Evolutionary conservation across 2,113 vertebrate species (phyloP).

Genomic region (Neolamprologus cancellatus): DNA sequence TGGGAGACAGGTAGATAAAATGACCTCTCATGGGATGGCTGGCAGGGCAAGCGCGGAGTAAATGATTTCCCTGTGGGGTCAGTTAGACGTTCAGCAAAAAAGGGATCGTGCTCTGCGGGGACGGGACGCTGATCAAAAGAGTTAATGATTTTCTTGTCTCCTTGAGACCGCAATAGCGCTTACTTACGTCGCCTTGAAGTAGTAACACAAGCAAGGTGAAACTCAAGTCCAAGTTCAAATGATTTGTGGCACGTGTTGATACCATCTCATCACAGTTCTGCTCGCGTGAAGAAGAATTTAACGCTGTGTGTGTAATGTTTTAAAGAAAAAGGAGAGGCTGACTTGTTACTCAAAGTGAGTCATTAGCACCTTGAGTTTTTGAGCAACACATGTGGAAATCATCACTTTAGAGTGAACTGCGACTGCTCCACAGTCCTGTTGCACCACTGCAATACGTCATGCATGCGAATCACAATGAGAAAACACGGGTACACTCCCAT

Average conservation of each 20-base stretch:
- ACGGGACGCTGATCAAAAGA: conserved; percentile 42
- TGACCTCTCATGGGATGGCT: conserved; percentile 48
- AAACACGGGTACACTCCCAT: not conserved
- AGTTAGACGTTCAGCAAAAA: conserved; percentile 55
- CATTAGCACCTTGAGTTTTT: not conserved
- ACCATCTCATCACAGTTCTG: not conserved
- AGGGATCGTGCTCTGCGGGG: conserved; percentile 9
- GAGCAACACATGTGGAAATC: not conserved
- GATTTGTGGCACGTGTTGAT: not conserved
- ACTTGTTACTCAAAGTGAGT: not conserved
- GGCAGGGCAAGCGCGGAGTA: conserved; percentile 40
- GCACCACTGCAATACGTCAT: not conserved
- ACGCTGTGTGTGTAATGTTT: not conserved
- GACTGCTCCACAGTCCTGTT: not conserved
- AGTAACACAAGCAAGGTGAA: not conserved
- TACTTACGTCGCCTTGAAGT: conserved; percentile 12
- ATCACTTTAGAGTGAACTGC: not conserved
- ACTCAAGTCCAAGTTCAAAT: conserved; percentile 1
- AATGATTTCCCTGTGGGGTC: conserved; percentile 69
- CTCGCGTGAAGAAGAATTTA: not conserved
- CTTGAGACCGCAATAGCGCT: conserved; percentile 45
- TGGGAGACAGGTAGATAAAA: conserved; percentile 54
- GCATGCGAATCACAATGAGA: not conserved
- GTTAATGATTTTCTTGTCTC: conserved; percentile 68
- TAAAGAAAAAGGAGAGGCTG: not conserved